Conservation (phyloP, 2,113 vertebrate species). For the Trichomycterus rosablanca region DNA sequence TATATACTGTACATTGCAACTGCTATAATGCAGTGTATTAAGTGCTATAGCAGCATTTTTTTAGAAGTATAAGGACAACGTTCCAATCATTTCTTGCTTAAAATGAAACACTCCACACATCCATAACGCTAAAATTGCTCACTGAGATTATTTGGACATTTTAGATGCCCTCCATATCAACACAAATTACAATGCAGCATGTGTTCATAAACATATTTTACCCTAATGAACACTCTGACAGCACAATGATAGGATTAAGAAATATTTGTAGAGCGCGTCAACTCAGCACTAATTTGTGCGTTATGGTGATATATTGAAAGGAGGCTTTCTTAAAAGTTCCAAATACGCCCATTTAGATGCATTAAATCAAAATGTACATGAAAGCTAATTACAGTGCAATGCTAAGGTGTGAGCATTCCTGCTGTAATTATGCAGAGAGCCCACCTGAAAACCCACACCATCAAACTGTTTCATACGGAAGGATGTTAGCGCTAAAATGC, state of each 20-base stretch:
- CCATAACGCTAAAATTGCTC: no score
- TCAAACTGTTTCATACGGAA: not conserved
- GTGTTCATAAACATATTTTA: constrained; percentile 21
- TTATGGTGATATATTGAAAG: constrained; percentile 49
- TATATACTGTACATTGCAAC: no score
- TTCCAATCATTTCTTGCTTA: no score
- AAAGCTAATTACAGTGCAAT: constrained; percentile 40
- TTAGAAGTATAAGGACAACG: no score
- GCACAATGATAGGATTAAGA: constrained; percentile 18
- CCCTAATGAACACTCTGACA: constrained; percentile 33
- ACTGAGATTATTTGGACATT: not conserved
- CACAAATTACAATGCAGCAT: not conserved
- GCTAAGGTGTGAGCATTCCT: constrained; percentile 41
- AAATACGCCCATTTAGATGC: constrained; percentile 44
- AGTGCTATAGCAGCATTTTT: no score
- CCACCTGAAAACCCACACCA: constrained; percentile 34
- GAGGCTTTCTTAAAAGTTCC: constrained; percentile 20
- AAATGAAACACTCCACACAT: no score
- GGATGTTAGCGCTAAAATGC: constrained; percentile 19
- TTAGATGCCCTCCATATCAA: not conserved
- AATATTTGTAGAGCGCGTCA: constrained; percentile 2
- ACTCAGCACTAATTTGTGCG: constrained; percentile 33
- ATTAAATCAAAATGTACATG: constrained; percentile 51
- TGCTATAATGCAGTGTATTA: no score
- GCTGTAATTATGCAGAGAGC: constrained; percentile 40